phyloP scores from a whole-genome alignment of 2,113 vertebrate genomes.

The Rhynchomys soricoides region DNA sequence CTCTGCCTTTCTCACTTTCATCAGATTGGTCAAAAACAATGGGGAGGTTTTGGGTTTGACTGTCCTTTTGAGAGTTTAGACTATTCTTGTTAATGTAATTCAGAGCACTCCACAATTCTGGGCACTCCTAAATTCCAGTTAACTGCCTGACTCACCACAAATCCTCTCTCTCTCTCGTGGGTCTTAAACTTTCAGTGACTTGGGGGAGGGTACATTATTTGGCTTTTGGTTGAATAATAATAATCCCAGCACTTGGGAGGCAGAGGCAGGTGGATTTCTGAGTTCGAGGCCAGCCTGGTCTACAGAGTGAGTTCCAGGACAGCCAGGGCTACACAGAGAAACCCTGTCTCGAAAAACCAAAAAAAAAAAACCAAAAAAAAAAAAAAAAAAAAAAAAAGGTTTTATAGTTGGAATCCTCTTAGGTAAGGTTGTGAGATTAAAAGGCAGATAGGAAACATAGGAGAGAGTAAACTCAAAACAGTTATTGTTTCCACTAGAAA shows the following conservation, averaged over 20 bases:
- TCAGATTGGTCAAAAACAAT: not conserved
- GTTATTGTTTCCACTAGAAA: slow-evolving; percentile 52
- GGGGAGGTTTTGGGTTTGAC: not conserved
- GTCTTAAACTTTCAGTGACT: slow-evolving; percentile 6
- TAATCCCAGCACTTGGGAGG: too few species aligned
- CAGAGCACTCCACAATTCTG: slow-evolving; percentile 30
- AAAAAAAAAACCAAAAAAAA: too few species aligned
- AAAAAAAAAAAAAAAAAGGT: too few species aligned
- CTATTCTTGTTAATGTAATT: slow-evolving; percentile 33
- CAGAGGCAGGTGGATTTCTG: too few species aligned
- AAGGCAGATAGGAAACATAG: slow-evolving; percentile 16
- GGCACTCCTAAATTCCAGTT: too few species aligned
- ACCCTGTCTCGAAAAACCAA: too few species aligned
- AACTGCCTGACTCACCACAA: not conserved
- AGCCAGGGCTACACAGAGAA: too few species aligned
- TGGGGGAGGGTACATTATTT: not conserved
- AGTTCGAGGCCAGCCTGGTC: too few species aligned
- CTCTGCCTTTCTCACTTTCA: not conserved
- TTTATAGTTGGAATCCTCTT: slow-evolving; percentile 42
- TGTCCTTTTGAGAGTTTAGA: slow-evolving; percentile 11
- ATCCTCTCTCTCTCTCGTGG: not conserved
- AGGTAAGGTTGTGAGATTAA: slow-evolving; percentile 35
- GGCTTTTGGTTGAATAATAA: slow-evolving; percentile 36
- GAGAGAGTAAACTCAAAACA: slow-evolving; percentile 33
- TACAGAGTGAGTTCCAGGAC: too few species aligned